Conservation (phyloP, 1,140 invertebrate species). For the Antheraea pernyi region DNA sequence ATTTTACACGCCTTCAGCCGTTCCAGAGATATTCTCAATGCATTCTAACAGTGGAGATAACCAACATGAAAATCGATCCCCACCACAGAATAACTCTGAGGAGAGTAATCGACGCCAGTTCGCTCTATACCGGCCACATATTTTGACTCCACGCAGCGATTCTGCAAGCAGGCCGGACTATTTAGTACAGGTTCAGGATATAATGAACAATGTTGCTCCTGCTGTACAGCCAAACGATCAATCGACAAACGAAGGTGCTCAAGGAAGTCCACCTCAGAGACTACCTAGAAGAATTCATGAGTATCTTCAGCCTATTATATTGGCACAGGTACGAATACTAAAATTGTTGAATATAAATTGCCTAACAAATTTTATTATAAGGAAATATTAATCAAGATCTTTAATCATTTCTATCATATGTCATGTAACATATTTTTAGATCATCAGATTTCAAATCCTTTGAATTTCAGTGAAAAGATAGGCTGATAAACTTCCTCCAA, state of each 20-base stretch:
- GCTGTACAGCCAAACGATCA: conserved; percentile 55
- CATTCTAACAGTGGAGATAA: conserved; percentile 40
- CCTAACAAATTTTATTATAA: no score
- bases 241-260: conserved; percentile 60
- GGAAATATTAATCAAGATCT: no score
- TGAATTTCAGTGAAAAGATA: no score
- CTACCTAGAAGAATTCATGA: conserved; percentile 57
- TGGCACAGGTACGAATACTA: conserved; percentile 54
- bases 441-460: no score
- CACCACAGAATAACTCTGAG: conserved; percentile 39
- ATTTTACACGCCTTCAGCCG: conserved; percentile 63
- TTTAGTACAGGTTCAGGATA: background rate
- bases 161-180: conserved; percentile 22
- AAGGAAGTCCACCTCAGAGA: conserved; percentile 41
- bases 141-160: conserved; percentile 53
- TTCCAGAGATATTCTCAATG: conserved; percentile 64
- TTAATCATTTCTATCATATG: no score
- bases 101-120: conserved; percentile 37
- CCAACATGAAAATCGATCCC: conserved; percentile 35
- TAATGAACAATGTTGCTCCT: background rate
- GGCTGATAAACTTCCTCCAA: no score
- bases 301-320: conserved; percentile 68
- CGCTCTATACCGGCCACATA: conserved; percentile 53
- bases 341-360: background rate
- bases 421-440: no score